Evolutionary conservation across 2,888 invertebrate genomes (phyloP).

Genomic region (Nephrocerus scutellatus): DNA sequence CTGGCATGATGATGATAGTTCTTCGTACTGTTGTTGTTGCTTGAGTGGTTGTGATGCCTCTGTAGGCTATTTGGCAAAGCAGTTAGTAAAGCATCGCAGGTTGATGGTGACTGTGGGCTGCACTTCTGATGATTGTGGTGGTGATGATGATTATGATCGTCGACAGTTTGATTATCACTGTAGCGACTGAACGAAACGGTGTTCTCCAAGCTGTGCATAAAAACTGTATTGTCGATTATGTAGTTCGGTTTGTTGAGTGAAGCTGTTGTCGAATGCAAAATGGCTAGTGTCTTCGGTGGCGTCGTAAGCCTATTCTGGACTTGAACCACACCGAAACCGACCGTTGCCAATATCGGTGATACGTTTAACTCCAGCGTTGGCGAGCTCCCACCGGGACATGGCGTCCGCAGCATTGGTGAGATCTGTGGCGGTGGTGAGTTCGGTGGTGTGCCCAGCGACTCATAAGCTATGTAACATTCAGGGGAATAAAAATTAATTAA

Average conservation of each 20-base stretch:
- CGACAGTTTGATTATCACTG: conserved; percentile 2
- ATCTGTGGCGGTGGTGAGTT: conserved; percentile 24
- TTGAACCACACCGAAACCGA: conserved; percentile 21
- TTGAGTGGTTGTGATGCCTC: too few species aligned
- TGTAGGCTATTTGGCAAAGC: too few species aligned
- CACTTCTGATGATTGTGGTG: not conserved
- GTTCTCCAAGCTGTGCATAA: conserved; percentile 21
- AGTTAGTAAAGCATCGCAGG: too few species aligned
- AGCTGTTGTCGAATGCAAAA: too few species aligned
- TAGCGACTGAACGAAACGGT: conserved; percentile 15
- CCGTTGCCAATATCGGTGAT: conserved; percentile 9
- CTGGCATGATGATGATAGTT: too few species aligned
- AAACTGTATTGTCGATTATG: conserved; percentile 21
- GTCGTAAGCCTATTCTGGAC: conserved; percentile 18
- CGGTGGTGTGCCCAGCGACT: conserved; percentile 25
- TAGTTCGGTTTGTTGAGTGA: conserved; percentile 12
- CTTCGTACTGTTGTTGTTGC: conserved; percentile 12
- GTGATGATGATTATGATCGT: not conserved
- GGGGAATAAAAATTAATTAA: too few species aligned
- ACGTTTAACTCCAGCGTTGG: conserved; percentile 10
- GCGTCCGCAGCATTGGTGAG: conserved; percentile 21
- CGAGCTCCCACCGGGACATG: conserved; percentile 15
- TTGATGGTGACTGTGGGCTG: conserved; percentile 8
- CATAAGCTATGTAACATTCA: conserved; percentile 23
- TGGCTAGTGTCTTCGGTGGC: conserved; percentile 23